Evolutionary conservation across 2,113 vertebrate genomes (phyloP).

Genomic region (Nothocercus nigrocapillus): DNA sequence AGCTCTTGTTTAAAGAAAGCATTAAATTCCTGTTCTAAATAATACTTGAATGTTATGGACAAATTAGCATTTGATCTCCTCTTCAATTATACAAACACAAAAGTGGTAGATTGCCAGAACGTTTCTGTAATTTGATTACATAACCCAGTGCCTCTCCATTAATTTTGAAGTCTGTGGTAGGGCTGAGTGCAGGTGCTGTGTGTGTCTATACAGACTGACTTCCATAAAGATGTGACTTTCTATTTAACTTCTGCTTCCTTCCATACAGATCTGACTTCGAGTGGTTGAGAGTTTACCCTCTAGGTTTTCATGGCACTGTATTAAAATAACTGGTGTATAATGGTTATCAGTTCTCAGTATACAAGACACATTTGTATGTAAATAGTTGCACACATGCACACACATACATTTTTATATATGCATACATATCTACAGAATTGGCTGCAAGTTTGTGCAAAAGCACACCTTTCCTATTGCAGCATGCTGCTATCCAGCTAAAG

Average conservation of each 20-base stretch:
- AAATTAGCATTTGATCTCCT: conserved; percentile 69
- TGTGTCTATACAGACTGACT: background rate
- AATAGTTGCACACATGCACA: background rate
- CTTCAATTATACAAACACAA: conserved; percentile 46
- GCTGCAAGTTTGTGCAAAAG: background rate
- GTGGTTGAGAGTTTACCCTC: fast-evolving
- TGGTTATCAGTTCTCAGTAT: background rate
- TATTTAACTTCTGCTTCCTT: conserved; percentile 2
- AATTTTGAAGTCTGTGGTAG: conserved; percentile 55
- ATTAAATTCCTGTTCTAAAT: conserved; percentile 61
- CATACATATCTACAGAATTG: background rate
- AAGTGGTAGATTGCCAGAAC: conserved; percentile 23
- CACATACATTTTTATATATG: background rate
- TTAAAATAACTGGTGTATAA: background rate
- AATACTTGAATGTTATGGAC: conserved; percentile 37
- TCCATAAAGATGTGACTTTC: background rate
- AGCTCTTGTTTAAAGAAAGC: conserved; percentile 68
- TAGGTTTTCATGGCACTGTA: background rate
- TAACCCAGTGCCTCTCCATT: conserved; percentile 61
- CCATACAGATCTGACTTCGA: background rate
- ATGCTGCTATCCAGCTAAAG: background rate
- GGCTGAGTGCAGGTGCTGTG: background rate
- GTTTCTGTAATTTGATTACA: conserved; percentile 58
- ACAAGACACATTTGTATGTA: background rate
- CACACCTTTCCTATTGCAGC: fast-evolving